phyloP scores from a whole-genome alignment of 2,797 vertebrate species.

The Macroramphosus scolopax region DNA sequence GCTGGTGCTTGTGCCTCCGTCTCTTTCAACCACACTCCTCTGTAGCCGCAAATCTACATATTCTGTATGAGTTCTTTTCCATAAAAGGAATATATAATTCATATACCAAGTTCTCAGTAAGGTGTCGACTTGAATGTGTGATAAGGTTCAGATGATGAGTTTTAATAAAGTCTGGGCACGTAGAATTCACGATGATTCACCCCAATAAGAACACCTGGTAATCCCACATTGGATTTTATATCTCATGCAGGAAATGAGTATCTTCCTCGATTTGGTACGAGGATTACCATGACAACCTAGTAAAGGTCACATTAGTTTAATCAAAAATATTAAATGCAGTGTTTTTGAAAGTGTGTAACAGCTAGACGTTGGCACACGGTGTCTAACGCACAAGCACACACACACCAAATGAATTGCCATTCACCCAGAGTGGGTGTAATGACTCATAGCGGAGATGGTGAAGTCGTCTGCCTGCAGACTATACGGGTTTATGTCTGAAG shows the following conservation, averaged over 20 bases:
- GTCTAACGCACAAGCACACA: conserved; percentile 4
- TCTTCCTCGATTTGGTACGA: conserved; percentile 19
- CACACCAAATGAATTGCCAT: conserved; percentile 34
- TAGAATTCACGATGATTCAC: conserved; percentile 8
- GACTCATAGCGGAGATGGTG: conserved; percentile 38
- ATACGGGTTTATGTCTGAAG: conserved; percentile 48
- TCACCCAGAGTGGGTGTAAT: conserved; percentile 52
- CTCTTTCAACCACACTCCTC: too few relatives aligned
- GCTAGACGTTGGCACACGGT: conserved; percentile 10
- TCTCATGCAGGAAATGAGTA: conserved; percentile 25
- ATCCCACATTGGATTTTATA: conserved; percentile 26
- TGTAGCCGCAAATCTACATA: too few relatives aligned
- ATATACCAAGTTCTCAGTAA: too few relatives aligned
- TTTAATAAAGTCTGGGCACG: conserved; percentile 33
- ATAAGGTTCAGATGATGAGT: too few relatives aligned
- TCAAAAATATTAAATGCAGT: conserved; percentile 33
- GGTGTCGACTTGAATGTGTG: too few relatives aligned
- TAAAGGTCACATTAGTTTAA: conserved; percentile 55
- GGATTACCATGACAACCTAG: conserved; percentile 37
- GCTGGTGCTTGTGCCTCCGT: too few relatives aligned
- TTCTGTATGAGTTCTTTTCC: too few relatives aligned
- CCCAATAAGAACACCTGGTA: conserved; percentile 19
- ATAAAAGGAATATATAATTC: too few relatives aligned
- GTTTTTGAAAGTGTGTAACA: conserved; percentile 1
- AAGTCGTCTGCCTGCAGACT: conserved; percentile 26